Evolutionary conservation across 2,888 invertebrate genomes (phyloP).

Genomic region (Nomada lathburiana): DNA sequence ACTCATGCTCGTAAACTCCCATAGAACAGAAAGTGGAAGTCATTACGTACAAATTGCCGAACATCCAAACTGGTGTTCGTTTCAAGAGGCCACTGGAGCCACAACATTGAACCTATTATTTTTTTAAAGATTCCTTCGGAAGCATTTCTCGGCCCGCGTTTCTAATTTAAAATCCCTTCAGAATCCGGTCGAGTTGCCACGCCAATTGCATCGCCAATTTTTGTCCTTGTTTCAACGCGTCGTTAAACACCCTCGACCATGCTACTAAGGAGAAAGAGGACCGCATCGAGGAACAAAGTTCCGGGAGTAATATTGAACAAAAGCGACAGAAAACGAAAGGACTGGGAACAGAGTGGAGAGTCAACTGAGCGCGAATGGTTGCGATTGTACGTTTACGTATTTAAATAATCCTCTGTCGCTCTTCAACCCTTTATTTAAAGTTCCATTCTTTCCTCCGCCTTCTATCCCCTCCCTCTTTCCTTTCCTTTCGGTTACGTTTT

Average conservation of each 20-base stretch:
- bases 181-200: conserved; percentile 8
- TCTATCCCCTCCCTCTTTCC: neutral
- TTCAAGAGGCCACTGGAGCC: conserved; percentile 47
- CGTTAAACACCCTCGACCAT: neutral
- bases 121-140: conserved; percentile 52
- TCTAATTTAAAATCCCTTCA: conserved; percentile 55
- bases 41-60: conserved; percentile 66
- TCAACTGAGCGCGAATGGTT: neutral
- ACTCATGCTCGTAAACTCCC: conserved; percentile 36
- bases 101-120: conserved; percentile 61
- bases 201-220: neutral
- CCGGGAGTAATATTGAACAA: conserved; percentile 26
- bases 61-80: conserved; percentile 35
- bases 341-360: conserved; percentile 12
- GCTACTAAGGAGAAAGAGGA: neutral
- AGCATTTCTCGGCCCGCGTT: conserved; percentile 26
- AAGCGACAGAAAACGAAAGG: conserved; percentile 9
- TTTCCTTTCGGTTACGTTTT: conserved; percentile 28
- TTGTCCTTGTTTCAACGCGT: neutral
- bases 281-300: conserved; percentile 4
- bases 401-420: conserved; percentile 30
- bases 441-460: neutral
- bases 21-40: conserved; percentile 59
- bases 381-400: conserved; percentile 28
- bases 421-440: neutral